Conservation (phyloP, 2,797 vertebrate genomes). For the Limnodromus scolopaceus region DNA sequence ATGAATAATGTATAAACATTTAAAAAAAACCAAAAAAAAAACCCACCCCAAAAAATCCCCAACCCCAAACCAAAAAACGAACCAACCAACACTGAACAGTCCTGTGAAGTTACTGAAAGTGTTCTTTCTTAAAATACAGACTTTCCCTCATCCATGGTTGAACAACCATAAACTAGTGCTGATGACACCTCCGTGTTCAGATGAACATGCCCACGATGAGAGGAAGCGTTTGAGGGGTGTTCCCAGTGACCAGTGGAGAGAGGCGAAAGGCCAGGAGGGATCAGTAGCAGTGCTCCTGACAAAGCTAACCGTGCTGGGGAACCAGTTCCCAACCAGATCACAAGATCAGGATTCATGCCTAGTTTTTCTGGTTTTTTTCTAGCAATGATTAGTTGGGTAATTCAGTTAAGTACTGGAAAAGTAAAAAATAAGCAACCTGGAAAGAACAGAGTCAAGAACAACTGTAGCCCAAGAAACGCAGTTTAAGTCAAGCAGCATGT, state of each 20-base stretch:
- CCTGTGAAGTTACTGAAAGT: neutral
- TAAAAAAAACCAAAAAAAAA: too few relatives aligned
- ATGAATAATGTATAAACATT: neutral
- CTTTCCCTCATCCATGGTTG: neutral
- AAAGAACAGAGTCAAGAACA: neutral
- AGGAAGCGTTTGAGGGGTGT: neutral
- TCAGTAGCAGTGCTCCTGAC: accelerated
- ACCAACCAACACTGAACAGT: neutral
- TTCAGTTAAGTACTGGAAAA: neutral
- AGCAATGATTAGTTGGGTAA: neutral
- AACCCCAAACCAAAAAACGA: neutral
- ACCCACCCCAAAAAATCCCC: too few relatives aligned
- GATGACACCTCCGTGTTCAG: neutral
- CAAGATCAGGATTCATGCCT: neutral
- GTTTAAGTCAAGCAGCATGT: neutral
- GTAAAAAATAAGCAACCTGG: neutral
- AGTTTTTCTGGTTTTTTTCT: neutral
- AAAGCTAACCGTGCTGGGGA: neutral
- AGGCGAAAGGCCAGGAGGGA: neutral
- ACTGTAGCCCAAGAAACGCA: neutral
- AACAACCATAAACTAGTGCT: neutral
- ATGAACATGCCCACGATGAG: neutral
- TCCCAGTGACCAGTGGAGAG: neutral
- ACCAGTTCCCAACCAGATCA: neutral
- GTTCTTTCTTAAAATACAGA: neutral